A percentile compares a stretch with the other conserved stretches of the same genome.
phyloP scores from a whole-genome alignment of 1,140 invertebrate species.

The Spodoptera frugiperda region DNA sequence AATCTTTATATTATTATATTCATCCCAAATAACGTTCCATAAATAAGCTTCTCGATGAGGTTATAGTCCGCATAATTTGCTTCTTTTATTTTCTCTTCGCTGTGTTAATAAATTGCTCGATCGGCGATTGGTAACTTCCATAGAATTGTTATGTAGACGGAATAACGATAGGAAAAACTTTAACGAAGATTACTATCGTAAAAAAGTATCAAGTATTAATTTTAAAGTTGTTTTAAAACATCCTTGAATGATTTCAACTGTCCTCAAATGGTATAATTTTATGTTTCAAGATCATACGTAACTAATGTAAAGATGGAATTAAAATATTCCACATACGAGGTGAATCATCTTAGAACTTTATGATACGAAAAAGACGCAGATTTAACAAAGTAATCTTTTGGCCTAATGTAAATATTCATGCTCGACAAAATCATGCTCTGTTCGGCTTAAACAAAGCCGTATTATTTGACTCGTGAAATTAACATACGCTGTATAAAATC shows the following conservation, averaged over 20 bases:
- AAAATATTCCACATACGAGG: neutral
- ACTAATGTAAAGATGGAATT: no score
- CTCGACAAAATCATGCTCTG: neutral
- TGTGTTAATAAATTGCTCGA: no score
- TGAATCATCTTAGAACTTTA: neutral
- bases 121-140: no score
- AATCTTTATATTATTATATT: constrained; percentile 2
- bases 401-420: constrained; percentile 20
- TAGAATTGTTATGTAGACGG: no score
- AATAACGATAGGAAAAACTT: no score
- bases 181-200: no score
- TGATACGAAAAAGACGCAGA: neutral
- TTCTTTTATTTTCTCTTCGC: neutral
- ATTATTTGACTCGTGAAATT: constrained; percentile 30
- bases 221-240: no score
- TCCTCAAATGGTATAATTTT: no score
- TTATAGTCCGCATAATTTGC: neutral
- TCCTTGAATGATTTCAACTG: no score
- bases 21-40: neutral
- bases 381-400: constrained; percentile 7
- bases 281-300: no score
- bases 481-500: constrained; percentile 29
- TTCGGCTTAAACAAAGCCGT: constrained; percentile 8
- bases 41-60: neutral
- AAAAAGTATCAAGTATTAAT: no score